Percentiles rank a stretch among this genome's conserved stretches.
Conservation (phyloP, 2,888 invertebrate genomes). For the Xylocampa areola region DNA sequence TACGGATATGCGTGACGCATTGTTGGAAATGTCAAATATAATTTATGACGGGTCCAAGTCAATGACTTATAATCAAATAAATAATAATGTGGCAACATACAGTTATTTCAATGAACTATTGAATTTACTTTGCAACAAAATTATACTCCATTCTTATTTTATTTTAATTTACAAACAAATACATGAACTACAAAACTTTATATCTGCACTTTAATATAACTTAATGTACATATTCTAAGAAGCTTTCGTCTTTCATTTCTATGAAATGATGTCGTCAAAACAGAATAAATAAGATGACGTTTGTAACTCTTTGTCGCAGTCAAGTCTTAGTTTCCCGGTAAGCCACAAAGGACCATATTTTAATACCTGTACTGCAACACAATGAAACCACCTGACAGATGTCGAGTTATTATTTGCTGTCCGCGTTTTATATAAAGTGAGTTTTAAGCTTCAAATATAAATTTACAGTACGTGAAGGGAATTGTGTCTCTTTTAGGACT, state of each 20-base stretch:
- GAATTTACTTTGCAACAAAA: too few relatives aligned
- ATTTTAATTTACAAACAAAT: background rate
- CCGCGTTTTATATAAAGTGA: constrained; percentile 16
- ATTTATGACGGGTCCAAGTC: constrained; percentile 27
- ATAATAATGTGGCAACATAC: background rate
- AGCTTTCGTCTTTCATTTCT: constrained; percentile 9
- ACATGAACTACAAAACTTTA: background rate
- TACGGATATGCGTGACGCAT: constrained; percentile 40
- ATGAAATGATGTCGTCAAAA: constrained; percentile 8
- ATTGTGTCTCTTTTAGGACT: constrained; percentile 5
- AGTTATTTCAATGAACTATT: background rate
- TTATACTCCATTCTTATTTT: too few relatives aligned
- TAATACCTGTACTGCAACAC: constrained; percentile 44
- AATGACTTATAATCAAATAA: constrained; percentile 26
- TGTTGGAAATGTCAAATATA: constrained; percentile 46
- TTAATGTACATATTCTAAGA: background rate
- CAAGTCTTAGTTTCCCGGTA: constrained; percentile 31
- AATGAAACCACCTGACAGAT: constrained; percentile 27
- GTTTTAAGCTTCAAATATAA: constrained; percentile 3
- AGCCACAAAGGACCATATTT: constrained; percentile 42
- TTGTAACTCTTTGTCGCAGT: constrained; percentile 17
- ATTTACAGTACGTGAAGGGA: background rate
- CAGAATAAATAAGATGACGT: constrained; percentile 19
- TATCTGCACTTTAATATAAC: background rate
- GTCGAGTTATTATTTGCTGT: constrained; percentile 31